Base-by-base conservation (phyloP, 2,888 invertebrate genomes). In the Asteroscopus sphinx region DNA sequence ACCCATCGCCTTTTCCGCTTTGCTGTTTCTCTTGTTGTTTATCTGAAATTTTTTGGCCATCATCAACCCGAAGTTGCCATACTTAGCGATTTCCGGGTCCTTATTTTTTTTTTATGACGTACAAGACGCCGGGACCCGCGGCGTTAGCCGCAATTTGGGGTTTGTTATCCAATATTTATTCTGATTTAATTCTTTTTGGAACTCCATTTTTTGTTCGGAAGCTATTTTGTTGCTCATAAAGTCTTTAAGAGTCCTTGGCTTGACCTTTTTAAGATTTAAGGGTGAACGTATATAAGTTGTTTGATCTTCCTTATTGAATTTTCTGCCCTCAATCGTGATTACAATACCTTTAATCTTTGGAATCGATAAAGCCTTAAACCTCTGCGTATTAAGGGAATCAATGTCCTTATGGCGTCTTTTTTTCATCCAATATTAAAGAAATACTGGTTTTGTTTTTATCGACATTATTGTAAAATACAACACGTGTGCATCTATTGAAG, bases 1-100 rank as follows among this genome's bases (percentile, higher is more conserved):
- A 80, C 69, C 73, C 75, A 72, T 67, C 47, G 61, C 32, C 52
- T 77, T 73, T 79, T 76, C 74, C 76, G 61, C 54, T 70, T 72
- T 73, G 68, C 77, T 73, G 76, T 69, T 68, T 56, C 60, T 68
- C 61, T 65, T 70, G 63, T 70, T 77, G 67, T 78, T 76, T 67
- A 64, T 57, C 47, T 33, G 51, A 72, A 72, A 73, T 63, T 73
- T 71, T 75, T 74, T 60, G 60, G 57, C 62, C 57, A 73, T 75
- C 68, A 61, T 66, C 67, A 56, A 52, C 35, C 52, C 44, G 45
- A 58, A 72, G 56, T 64, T 60, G 54, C 41, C 52, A 57, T 73
- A 73, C 70, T 77, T 66, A 68, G 68, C 55, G 55, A 71, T 63
- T 63, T 77, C 74, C 69, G 54, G 53, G 41, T 47, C 45, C 63